Evolutionary conservation across 2,888 invertebrate genomes (phyloP), one percentile per base, ranked within the genome.

Genomic region (Lottia gigantea): DNA sequence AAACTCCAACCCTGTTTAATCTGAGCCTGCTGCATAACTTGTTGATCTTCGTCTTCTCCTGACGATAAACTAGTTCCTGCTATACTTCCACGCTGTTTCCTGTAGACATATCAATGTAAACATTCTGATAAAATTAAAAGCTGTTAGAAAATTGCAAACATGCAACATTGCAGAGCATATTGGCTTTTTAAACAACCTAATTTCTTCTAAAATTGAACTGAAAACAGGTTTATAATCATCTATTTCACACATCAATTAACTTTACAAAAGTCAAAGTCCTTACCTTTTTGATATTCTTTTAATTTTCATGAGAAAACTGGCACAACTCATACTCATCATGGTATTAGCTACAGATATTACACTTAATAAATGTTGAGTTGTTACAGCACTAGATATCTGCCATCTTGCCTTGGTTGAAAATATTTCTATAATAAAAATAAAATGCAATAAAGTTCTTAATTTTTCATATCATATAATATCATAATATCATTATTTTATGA

Each of bases 1-100:
- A 97, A 91, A 31, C 96, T 97, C 98, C 99, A 99, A 76, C 97
- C 97, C 87, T 97, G 96, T 89, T 97, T 97, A 80, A 97, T 96
- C 89, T 96, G 95, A 0, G 95, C 94, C 85, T 95, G 95, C 62
- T 84, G 76, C 64, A 81, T 71, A 40, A 11, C 40, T 46, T 23
- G 25, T 46, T 11, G 23, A 46, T 69, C 15, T 26, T 8, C 23
- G 31, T 14, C 45, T 14, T 25, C 31, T 15, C 1, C 19, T 16
- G n/a, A 12, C 16, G 1, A 45, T 40, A 23, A 67, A 55, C 31
- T 71, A 25, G 46, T 16, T 11, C n/a, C 8, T 46, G n/a, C 55
- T 25, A 31, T 62, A 23, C 62, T 63, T 63, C 7, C 63, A 16
- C 25, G 16, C 40, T 63, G 16, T 63, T 40, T 40, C 40, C 40